Conservation (phyloP, 2,797 vertebrate genomes). For the Dallia pectoralis region DNA sequence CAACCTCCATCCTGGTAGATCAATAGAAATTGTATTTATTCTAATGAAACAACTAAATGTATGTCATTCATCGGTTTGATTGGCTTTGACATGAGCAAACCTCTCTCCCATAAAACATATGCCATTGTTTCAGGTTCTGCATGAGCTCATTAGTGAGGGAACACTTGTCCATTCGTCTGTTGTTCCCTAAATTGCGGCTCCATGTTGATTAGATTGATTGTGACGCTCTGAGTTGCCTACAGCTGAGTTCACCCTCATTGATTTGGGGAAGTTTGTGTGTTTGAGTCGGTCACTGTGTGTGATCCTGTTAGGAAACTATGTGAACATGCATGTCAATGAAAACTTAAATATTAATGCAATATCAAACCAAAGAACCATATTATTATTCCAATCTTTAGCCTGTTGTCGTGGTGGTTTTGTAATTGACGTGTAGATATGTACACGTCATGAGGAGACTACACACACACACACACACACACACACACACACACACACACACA, state of each 20-base stretch:
- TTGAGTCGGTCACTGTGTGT: background rate
- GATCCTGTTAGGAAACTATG: background rate
- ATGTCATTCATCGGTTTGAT: background rate
- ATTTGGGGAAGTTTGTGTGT: slow-evolving; percentile 38
- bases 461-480: slow-evolving; percentile 7
- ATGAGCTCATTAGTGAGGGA: slow-evolving; percentile 28
- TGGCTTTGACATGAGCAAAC: slow-evolving; percentile 11
- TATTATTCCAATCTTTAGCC: background rate
- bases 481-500: slow-evolving; percentile 4
- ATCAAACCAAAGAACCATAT: background rate
- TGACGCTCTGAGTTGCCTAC: background rate
- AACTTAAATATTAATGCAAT: background rate
- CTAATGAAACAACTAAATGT: background rate
- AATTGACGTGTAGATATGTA: background rate
- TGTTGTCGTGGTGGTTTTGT: background rate
- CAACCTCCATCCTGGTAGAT: slow-evolving; percentile 16
- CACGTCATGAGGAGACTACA: too few species aligned
- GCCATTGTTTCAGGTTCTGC: slow-evolving; percentile 14
- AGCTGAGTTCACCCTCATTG: background rate
- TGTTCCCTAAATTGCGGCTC: slow-evolving; percentile 47
- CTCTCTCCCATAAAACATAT: slow-evolving; percentile 1
- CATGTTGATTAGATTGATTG: slow-evolving; percentile 50
- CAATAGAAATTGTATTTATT: slow-evolving; percentile 3
- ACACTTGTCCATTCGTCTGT: slow-evolving; percentile 49
- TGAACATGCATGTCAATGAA: slow-evolving; percentile 9